Evolutionary conservation across 2,113 vertebrate genomes (phyloP), one percentile per base, ranked within the genome.

Genomic region (Pituophis catenifer): DNA sequence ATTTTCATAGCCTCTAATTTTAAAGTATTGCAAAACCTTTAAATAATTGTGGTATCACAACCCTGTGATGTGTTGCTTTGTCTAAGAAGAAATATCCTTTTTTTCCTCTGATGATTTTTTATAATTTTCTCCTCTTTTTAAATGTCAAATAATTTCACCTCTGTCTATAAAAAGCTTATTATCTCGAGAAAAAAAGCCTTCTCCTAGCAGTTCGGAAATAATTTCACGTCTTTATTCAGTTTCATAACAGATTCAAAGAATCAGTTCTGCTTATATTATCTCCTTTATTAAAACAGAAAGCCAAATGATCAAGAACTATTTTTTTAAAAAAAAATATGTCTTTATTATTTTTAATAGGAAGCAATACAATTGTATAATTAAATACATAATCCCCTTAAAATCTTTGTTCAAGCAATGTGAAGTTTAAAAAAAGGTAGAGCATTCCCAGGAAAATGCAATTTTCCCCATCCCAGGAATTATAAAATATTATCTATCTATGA

Each of bases 261-360:
- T 94, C 93, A 94, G 81, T 95, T 96, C 70, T 88, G 24, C 88
- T 94, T 92, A 94, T 94, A 93, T 93, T 95, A 94, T 93, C 91
- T 57, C 70, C 95, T 93, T 93, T 95, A 95, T 94, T 91, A 93
- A 96, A 52, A 21, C 52, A 38, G 96, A 94, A 96, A 91, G 85
- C 94, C 19, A 87, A 96, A 92, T 95, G 90, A 96, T 96, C 95
- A 96, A 95, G 57, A 48, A 75, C 58, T 86, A 33, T 70, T 75
- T 9, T 75, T 81, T 44, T 38, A 1, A 44, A 38, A 44, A 38
- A 38, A 70, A n/a, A n/a, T 3, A 62, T 81, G 59, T 92, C 24
- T 93, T 87, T 85, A 29, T 92, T 85, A 89, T 50, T 50, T 93
- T 17, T 75, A 89, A 92, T 24, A 21, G 89, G 53, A 89, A 94